Conservation (phyloP, 2,888 invertebrate species). For the Pyrocoelia pectoralis region DNA sequence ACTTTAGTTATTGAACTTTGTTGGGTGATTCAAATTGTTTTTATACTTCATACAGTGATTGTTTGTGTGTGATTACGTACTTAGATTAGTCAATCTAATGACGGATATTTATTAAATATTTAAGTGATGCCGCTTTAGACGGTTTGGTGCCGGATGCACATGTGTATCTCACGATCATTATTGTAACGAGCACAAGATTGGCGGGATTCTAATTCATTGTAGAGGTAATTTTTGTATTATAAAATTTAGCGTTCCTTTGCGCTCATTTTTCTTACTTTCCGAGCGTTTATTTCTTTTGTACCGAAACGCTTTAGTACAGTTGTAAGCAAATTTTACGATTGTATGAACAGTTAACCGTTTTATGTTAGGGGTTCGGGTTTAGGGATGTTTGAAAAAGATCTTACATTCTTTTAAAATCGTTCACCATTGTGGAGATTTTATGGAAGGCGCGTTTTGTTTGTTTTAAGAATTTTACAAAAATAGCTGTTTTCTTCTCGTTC, state of each 20-base stretch:
- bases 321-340: constrained; percentile 10
- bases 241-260: too few species aligned
- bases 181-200: background rate
- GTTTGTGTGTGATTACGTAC: background rate
- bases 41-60: background rate
- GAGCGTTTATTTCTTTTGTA: background rate
- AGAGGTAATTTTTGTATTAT: too few species aligned
- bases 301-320: constrained; percentile 3
- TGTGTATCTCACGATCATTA: constrained; percentile 1
- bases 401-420: constrained; percentile 4
- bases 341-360: constrained; percentile 8
- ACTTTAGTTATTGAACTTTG: constrained; percentile 6
- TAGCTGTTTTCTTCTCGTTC: too few species aligned
- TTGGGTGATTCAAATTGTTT: background rate
- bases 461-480: background rate
- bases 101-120: background rate
- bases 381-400: constrained; percentile 3
- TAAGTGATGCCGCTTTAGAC: constrained; percentile 5
- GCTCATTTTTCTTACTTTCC: background rate
- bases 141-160: constrained; percentile 8
- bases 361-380: constrained; percentile 4
- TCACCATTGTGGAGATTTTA: background rate
- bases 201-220: background rate
- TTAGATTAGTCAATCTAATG: background rate
- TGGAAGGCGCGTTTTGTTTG: background rate